Percentiles rank a stretch among this genome's conserved stretches.
phyloP scores from a whole-genome alignment of 2,797 vertebrate species.

The Parambassis ranga region DNA sequence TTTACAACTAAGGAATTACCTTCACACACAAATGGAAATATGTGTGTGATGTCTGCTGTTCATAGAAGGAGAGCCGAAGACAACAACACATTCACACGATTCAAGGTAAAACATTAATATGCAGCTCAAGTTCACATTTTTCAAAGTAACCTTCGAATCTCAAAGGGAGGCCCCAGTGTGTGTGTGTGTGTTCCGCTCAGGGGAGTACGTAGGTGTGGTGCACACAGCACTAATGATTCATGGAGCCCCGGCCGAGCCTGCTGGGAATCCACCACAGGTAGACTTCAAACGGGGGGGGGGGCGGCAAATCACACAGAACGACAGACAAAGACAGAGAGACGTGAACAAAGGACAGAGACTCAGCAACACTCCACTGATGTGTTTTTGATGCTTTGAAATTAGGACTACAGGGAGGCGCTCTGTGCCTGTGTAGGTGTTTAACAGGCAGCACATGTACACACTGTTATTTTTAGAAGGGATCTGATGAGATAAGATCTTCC shows the following conservation, averaged over 20 bases:
- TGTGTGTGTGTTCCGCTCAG: neutral
- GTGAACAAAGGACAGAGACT: neutral
- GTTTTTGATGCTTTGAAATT: neutral
- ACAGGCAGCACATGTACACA: too few species aligned
- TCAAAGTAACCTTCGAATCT: slow-evolving; percentile 17
- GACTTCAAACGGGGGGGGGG: slow-evolving; percentile 4
- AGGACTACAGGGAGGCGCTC: neutral
- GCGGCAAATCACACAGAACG: neutral
- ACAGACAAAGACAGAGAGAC: neutral
- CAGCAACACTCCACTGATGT: neutral
- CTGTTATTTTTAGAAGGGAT: too few species aligned
- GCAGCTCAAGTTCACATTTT: neutral
- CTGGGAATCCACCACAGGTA: slow-evolving; percentile 22
- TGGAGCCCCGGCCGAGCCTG: slow-evolving; percentile 21
- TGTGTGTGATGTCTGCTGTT: too few species aligned
- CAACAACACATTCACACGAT: too few species aligned
- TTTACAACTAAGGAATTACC: too few species aligned
- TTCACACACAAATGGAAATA: too few species aligned
- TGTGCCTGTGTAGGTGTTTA: slow-evolving; percentile 9
- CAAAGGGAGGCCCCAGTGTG: neutral
- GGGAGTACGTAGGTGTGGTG: slow-evolving; percentile 5
- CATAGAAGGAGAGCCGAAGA: too few species aligned
- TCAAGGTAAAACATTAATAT: neutral
- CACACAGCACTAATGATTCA: slow-evolving; percentile 38
- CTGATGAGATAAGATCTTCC: too few species aligned